Conservation (phyloP, 2,888 invertebrate genomes). For the Acleris laterana region DNA sequence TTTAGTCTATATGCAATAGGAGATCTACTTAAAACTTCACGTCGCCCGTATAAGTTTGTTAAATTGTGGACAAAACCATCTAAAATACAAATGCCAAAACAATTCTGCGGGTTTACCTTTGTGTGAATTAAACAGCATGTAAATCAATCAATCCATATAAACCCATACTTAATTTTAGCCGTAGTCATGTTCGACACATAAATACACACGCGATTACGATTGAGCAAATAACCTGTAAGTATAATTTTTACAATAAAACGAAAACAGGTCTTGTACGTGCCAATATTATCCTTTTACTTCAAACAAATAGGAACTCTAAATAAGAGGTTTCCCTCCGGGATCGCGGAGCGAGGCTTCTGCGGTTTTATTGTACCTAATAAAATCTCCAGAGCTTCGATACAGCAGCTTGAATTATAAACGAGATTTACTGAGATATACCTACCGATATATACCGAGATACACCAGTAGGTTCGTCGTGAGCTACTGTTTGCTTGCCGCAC, state of each 20-base stretch:
- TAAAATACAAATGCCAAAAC: no score
- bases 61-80: no score
- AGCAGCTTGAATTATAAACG: constrained; percentile 56
- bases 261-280: constrained; percentile 45
- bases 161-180: neutral
- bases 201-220: neutral
- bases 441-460: constrained; percentile 39
- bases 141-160: neutral
- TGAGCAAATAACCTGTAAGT: constrained; percentile 6
- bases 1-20: no score
- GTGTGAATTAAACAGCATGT: no score
- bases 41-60: no score
- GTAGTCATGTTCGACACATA: neutral
- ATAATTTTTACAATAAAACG: constrained; percentile 33
- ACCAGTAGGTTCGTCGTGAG: constrained; percentile 40
- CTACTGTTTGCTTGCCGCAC: constrained; percentile 44
- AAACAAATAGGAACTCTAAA: constrained; percentile 61
- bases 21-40: no score
- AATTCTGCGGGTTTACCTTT: no score
- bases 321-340: constrained; percentile 54
- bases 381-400: constrained; percentile 51
- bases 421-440: constrained; percentile 46
- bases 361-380: constrained; percentile 64
- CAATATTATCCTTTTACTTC: constrained; percentile 54
- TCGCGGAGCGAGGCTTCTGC: constrained; percentile 48